Evolutionary conservation across 2,888 invertebrate genomes (phyloP), one percentile per base, ranked within the genome.

Genomic region (Ophion slaviceki): DNA sequence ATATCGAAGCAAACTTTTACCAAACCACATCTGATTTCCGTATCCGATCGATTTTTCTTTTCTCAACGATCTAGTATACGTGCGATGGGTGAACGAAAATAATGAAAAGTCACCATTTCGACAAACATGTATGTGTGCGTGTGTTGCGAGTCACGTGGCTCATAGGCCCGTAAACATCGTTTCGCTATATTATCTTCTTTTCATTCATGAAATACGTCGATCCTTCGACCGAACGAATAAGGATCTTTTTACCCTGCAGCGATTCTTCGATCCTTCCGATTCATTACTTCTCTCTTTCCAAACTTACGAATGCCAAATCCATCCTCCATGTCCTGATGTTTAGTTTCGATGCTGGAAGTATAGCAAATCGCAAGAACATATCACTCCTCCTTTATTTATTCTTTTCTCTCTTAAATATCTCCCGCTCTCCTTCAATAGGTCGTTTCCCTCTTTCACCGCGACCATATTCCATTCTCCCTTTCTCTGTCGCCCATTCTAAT

Each of bases 101-200:
- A 81, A 77, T 61, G 64, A 53, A 68, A 74, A 80, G 80, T 77
- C 84, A 82, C 81, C 62, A 74, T 80, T 64, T 64, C 24, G 32
- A 45, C 45, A 45, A 64, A 72, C 64, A 82, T 86, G 7, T 40
- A 5, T 32, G 32, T 32, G 32, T 32, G 32, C 0, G 86, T 83
- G 64, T 40, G 77, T 88, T 89, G 89, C 88, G 90, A 90, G 87
- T 91, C 88, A 88, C 88, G 87, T 89, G 81, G 79, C 71, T 84
- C 53, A 64, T 68, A 75, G 74, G 82, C 40, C 47, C 59, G 62
- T 70, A 74, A 79, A 75, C 47, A 84, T 80, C 76, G 53, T 71
- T 68, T 75, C 67, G 75, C 57, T 80, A 68, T 66, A 80, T 77
- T 72, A 28, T 28, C 68, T 85, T 72, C 57, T 85, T 72, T 47